Conservation (phyloP, 2,113 vertebrate genomes). For the Seriola aureovittata region DNA sequence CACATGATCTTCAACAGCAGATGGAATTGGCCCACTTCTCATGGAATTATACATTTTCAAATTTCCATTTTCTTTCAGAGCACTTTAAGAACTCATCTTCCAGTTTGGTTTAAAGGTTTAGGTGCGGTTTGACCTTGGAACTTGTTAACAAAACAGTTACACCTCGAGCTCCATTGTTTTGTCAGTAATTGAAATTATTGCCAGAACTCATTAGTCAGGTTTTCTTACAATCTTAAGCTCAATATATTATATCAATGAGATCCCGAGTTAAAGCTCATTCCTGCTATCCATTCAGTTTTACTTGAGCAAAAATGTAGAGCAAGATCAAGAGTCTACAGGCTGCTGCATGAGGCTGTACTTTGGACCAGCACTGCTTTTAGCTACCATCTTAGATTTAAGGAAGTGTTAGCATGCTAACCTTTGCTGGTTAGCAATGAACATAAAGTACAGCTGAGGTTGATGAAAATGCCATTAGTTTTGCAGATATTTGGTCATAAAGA, state of each 20-base stretch:
- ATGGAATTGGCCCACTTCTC: neutral
- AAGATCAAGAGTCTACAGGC: too few species aligned
- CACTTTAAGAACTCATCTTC: neutral
- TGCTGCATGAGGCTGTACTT: too few species aligned
- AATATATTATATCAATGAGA: neutral
- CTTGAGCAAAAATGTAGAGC: neutral
- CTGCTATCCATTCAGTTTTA: neutral
- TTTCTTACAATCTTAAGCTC: neutral
- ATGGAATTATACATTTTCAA: neutral
- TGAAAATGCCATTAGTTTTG: too few species aligned
- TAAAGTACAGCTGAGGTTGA: too few species aligned
- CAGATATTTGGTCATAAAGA: too few species aligned
- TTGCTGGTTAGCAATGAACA: neutral
- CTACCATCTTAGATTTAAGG: neutral
- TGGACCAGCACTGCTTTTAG: neutral
- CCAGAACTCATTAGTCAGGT: neutral
- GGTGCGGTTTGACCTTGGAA: neutral
- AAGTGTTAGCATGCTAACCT: neutral
- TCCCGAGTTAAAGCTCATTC: neutral
- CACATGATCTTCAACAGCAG: neutral
- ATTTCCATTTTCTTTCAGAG: neutral
- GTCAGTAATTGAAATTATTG: neutral
- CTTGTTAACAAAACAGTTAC: neutral
- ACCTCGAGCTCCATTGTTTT: neutral
- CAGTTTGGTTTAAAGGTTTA: neutral